Base-by-base conservation (phyloP, 2,797 vertebrate species). In the Eulemur coronatus region DNA sequence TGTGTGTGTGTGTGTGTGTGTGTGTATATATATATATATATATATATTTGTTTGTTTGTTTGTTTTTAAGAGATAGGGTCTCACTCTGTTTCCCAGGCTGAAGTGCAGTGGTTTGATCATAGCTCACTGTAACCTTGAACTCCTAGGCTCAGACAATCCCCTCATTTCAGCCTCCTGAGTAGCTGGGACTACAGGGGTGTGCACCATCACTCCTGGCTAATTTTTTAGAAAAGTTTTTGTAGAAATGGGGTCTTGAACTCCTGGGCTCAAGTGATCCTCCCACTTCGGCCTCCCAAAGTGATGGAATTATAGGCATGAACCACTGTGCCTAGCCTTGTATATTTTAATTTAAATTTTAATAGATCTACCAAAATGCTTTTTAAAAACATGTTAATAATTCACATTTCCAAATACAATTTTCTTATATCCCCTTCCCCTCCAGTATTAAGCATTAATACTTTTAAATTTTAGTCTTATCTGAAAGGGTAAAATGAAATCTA, bases 271-370 rank as follows among this genome's bases (percentile, higher is more conserved):
- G 15, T 9, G 33, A 65, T 65, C 33, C 17, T 8, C 63, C 33
- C 1, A 7, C 63, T 65, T 65, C 1, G 15, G 63, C 33, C 63
- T 65, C 63, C 33, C 63, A n/a, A 65, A 65, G 63, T 15, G 33
- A n/a, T 65, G 15, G 15, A 15, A 65, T n/a, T 65, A n/a, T n/a
- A n/a, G 63, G 33, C 33, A 18, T n/a, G 63, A 65, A 6, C 15
- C 15, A 65, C 15, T 65, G 7, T n/a, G 15, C 33, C 63, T 65
- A 33, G 33, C 17, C 33, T n/a, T 65, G 15, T n/a, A 28, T 81
- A 61, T 76, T 89, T 75, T 69, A 70, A 61, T 73, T 81, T 85
- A 72, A 76, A 50, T 65, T 86, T 86, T 90, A 82, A 79, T 93
- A 96, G 55, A 65, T 79, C 10, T 84, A 67, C 91, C 50, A 69